Base-by-base conservation (phyloP, 2,888 invertebrate genomes). In the Marasmarcha lunaedactyla region DNA sequence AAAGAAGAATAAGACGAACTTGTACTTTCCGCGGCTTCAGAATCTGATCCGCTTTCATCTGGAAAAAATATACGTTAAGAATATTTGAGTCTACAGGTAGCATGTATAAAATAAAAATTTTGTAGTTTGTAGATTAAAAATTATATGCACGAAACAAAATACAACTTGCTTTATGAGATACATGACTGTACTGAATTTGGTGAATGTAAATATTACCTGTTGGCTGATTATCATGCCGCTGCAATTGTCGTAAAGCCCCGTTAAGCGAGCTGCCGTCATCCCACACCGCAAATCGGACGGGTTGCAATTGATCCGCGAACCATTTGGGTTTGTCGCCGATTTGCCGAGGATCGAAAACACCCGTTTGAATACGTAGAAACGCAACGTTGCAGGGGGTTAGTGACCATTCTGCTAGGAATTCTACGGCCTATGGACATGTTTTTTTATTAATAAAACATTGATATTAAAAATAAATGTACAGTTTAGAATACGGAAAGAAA, bases 281-380 rank as follows among this genome's bases (percentile, higher is more conserved):
- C 93, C 96, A 97, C 1, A 97, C 97, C 2, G 90, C 88, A 69
- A 98, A 98, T 41, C 90, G 88, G 35, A 98, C 92, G 0, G 94
- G 92, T 51, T 96, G 95, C 46, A 99, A 83, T 9, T 88, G 86
- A 49, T 93, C 91, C 2, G 94, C 90, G 70, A 93, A 99, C 99
- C 99, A 99, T 70, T 97, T 97, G 13, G 94, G 87, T 71, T 99
- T 99, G 76, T 99, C 99, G 15, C 99, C 99, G 42, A 99, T 93
- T 67, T 95, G 92, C 12, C 91, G 87, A 0, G 98, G 98, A 74
- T 97, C 97, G 61, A 93, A 91, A 11, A 97, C 90, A 15, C 98
- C 98, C 0, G 98, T 98, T 62, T 99, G 98, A 0, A 99, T 96
- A 4, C 99, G 88, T 35, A 98, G 88, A 65, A 98, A 99, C 2